Evolutionary conservation across 2,113 vertebrate species (phyloP).

Genomic region (Leucopsar rothschildi): DNA sequence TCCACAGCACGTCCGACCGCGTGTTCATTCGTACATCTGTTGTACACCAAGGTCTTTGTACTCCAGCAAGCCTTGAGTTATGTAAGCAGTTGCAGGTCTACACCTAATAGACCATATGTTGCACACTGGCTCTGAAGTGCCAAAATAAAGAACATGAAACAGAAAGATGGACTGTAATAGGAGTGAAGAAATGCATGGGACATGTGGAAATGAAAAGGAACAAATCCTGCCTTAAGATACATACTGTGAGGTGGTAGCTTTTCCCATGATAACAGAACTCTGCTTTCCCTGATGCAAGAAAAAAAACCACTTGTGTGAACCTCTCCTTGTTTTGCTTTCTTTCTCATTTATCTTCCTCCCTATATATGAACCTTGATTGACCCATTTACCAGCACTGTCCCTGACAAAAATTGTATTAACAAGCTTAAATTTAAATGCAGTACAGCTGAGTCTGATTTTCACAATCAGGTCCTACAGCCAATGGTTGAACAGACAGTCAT

Average conservation of each 20-base stretch:
- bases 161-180: neutral
- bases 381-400: neutral
- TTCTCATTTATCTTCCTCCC: neutral
- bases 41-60: constrained; percentile 41
- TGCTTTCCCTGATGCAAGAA: neutral
- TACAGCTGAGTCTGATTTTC: neutral
- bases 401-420: neutral
- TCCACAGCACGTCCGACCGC: constrained; percentile 1
- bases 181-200: neutral
- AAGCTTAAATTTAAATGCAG: neutral
- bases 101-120: constrained; percentile 13
- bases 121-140: neutral
- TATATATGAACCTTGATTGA: neutral
- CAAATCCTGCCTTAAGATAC: neutral
- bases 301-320: neutral
- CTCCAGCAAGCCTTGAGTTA: constrained; percentile 59
- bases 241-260: neutral
- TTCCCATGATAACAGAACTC: neutral
- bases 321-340: neutral
- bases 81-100: constrained; percentile 16
- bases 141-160: neutral
- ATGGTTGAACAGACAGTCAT: neutral
- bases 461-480: neutral
- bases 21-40: constrained; percentile 53
- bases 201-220: neutral